Evolutionary conservation across 2,113 vertebrate genomes (phyloP).

Genomic region (Epinephelus moara): DNA sequence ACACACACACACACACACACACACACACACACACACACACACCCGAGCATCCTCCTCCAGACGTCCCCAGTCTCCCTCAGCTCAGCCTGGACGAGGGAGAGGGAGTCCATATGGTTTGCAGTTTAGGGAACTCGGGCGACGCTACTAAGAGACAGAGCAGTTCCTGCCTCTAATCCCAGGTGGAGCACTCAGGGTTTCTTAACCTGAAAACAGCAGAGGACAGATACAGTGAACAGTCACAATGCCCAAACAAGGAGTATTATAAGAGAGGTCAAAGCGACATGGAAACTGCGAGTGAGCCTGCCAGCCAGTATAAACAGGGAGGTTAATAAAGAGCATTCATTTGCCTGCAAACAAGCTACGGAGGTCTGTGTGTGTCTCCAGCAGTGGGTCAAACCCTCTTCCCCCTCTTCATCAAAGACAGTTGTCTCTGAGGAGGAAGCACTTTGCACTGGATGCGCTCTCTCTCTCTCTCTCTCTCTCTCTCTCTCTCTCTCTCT

Average conservation of each 20-base stretch:
- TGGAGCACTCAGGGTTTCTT: slow-evolving; percentile 40
- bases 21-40: background rate
- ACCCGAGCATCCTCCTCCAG: slow-evolving; percentile 59
- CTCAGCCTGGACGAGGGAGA: slow-evolving; percentile 21
- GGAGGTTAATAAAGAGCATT: slow-evolving; percentile 43
- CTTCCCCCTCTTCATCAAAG: slow-evolving; percentile 59
- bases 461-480: slow-evolving; percentile 25
- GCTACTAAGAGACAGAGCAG: slow-evolving; percentile 54
- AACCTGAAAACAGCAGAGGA: slow-evolving; percentile 29
- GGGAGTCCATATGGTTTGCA: slow-evolving; percentile 73
- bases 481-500: slow-evolving; percentile 23
- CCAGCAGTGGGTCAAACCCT: slow-evolving; percentile 45
- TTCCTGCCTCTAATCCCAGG: slow-evolving; percentile 70
- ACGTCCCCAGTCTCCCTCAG: slow-evolving; percentile 37
- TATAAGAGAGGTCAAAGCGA: slow-evolving; percentile 52
- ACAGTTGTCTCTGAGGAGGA: slow-evolving; percentile 50
- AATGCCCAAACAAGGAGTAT: slow-evolving; percentile 55
- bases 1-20: slow-evolving; percentile 1
- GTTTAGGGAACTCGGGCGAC: slow-evolving; percentile 59
- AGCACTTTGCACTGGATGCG: slow-evolving; percentile 48
- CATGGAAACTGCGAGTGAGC: slow-evolving; percentile 52
- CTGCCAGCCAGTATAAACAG: slow-evolving; percentile 46
- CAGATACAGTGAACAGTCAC: slow-evolving; percentile 40
- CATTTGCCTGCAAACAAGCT: slow-evolving; percentile 41
- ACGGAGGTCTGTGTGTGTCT: slow-evolving; percentile 28